Evolutionary conservation across 2,797 vertebrate genomes (phyloP).

Genomic region (Channa striata): DNA sequence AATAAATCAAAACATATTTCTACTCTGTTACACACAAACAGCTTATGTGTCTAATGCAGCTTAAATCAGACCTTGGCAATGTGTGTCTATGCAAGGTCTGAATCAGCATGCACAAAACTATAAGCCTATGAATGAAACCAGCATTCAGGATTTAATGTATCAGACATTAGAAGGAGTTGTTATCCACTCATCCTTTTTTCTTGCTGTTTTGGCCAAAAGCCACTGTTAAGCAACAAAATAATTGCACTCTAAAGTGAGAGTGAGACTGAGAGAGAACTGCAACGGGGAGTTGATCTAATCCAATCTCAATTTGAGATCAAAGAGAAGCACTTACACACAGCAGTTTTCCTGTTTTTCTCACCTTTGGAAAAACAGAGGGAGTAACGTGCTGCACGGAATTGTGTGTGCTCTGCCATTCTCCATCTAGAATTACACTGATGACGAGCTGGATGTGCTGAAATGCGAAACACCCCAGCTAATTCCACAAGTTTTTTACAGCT

Average conservation of each 20-base stretch:
- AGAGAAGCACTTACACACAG: conserved; percentile 55
- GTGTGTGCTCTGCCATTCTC: conserved; percentile 19
- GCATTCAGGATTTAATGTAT: conserved; percentile 36
- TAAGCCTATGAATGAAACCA: conserved; percentile 25
- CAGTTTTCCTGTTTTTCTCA: conserved; percentile 58
- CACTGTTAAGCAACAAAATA: conserved; percentile 48
- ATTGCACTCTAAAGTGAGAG: conserved; percentile 53
- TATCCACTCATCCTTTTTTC: conserved; percentile 54
- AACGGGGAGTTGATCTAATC: conserved; percentile 59
- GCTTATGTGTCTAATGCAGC: conserved; percentile 25
- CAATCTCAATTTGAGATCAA: conserved; percentile 77
- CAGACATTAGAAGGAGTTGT: conserved; percentile 51
- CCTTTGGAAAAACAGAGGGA: conserved; percentile 33
- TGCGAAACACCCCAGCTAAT: conserved; percentile 44
- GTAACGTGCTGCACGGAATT: conserved; percentile 34
- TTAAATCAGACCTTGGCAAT: conserved; percentile 15
- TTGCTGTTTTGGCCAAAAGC: conserved; percentile 52
- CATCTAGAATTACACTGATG: conserved; percentile 35
- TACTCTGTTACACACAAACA: conserved; percentile 22
- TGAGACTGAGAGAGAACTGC: conserved; percentile 41
- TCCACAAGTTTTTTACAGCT: conserved; percentile 13
- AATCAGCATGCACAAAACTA: conserved; percentile 22
- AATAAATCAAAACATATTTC: conserved; percentile 58
- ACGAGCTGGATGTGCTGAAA: conserved; percentile 33
- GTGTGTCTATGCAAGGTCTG: conserved; percentile 17